Evolutionary conservation across 1,140 invertebrate genomes (phyloP).

Genomic region (Goniozus legneri): DNA sequence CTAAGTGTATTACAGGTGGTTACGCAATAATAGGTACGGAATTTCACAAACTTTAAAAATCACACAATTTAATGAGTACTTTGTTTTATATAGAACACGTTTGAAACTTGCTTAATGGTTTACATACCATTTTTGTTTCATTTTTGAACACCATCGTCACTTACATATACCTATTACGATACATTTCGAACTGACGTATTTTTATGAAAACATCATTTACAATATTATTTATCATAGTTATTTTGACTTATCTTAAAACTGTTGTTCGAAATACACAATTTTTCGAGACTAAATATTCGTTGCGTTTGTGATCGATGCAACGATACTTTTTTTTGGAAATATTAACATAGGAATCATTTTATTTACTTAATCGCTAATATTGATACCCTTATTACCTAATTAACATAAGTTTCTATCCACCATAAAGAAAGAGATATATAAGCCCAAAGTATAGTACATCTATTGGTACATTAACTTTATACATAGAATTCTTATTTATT

Average conservation of each 20-base stretch:
- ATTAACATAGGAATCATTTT: slow-evolving; percentile 40
- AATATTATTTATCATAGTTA: slow-evolving; percentile 30
- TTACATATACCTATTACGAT: slow-evolving; percentile 16
- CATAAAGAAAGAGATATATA: slow-evolving; percentile 19
- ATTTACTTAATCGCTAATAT: slow-evolving; percentile 33
- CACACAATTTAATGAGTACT: not conserved
- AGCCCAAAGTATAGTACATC: slow-evolving; percentile 44
- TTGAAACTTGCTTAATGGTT: not conserved
- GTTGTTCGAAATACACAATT: slow-evolving; percentile 47
- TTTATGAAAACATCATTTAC: slow-evolving; percentile 24
- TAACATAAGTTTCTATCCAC: slow-evolving; percentile 21
- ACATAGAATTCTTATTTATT: slow-evolving; percentile 45
- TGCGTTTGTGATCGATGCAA: slow-evolving; percentile 33
- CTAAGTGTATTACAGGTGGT: not conserved
- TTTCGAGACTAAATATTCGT: slow-evolving; percentile 39
- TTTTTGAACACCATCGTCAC: slow-evolving; percentile 26
- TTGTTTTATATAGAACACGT: not conserved
- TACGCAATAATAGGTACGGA: not conserved
- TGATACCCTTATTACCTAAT: slow-evolving; percentile 36
- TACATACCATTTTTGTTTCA: not conserved
- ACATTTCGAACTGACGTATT: slow-evolving; percentile 25
- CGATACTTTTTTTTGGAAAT: slow-evolving; percentile 40
- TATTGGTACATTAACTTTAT: slow-evolving; percentile 50
- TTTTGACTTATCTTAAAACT: slow-evolving; percentile 27
- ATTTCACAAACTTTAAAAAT: not conserved